phyloP scores from a whole-genome alignment of 30 jellyfish, hydroid and myxozoan genomes.

The Hydractinia echinata region DNA sequence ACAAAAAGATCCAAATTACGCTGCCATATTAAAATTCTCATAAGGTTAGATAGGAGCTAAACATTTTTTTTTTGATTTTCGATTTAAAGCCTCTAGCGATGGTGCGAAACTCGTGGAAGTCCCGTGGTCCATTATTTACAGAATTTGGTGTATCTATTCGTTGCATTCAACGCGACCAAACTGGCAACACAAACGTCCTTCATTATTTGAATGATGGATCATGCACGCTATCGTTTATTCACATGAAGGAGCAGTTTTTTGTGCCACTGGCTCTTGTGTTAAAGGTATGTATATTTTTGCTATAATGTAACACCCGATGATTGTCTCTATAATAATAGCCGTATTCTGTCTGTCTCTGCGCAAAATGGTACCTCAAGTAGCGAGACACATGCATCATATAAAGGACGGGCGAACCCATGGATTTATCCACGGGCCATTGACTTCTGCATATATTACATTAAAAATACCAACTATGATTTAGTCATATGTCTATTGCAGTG shows the following conservation, averaged over 20 bases:
- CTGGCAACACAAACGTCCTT: conserved; percentile 83
- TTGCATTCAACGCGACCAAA: conserved; percentile 66
- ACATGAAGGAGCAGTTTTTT: conserved; percentile 84
- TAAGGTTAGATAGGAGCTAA: background rate
- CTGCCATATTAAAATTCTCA: no score
- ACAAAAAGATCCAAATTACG: no score
- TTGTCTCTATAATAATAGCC: no score
- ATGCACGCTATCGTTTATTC: conserved; percentile 67
- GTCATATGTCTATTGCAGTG: no score
- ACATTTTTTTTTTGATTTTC: background rate
- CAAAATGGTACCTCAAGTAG: no score
- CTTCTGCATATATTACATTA: no score
- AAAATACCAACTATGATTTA: no score
- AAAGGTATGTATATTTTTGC: conserved; percentile 31
- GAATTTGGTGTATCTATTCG: conserved; percentile 94
- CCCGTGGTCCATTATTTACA: conserved; percentile 78
- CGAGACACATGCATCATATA: no score
- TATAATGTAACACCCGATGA: no score
- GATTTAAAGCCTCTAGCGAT: conserved; percentile 85
- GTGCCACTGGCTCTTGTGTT: conserved; percentile 77
- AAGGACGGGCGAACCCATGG: no score
- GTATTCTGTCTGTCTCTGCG: no score
- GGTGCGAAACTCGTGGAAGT: conserved; percentile 91
- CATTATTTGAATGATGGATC: conserved; percentile 81
- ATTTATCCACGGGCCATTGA: no score